A percentile compares a stretch with the other conserved stretches of the same genome.
phyloP scores from a whole-genome alignment of 2,797 vertebrate genomes.

The Eulemur coronatus region DNA sequence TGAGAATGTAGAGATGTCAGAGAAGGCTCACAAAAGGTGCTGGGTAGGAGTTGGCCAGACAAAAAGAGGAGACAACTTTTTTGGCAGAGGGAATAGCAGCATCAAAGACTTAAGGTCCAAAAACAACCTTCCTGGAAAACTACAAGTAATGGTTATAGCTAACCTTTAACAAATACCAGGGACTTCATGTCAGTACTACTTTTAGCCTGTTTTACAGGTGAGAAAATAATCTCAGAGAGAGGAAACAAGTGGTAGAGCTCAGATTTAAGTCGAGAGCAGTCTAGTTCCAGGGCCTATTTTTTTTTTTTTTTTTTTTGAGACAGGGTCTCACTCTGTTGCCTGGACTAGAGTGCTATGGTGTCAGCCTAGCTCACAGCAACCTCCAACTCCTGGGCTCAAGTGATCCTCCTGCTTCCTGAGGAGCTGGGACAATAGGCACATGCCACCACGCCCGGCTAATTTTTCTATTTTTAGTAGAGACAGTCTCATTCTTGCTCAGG shows the following conservation, averaged over 20 bases:
- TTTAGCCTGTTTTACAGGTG: background rate
- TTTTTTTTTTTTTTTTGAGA: too few relatives aligned
- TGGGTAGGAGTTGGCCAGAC: background rate
- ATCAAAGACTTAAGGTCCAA: background rate
- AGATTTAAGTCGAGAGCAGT: background rate
- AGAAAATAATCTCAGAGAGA: background rate
- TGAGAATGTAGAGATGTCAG: background rate
- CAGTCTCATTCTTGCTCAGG: too few relatives aligned
- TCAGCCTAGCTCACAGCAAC: too few relatives aligned
- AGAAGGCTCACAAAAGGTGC: background rate
- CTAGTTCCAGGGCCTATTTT: background rate
- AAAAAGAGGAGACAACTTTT: background rate
- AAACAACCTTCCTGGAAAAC: background rate
- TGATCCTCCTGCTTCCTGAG: too few relatives aligned
- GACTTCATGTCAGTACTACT: background rate
- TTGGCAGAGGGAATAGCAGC: background rate
- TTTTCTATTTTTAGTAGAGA: too few relatives aligned
- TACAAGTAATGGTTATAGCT: background rate
- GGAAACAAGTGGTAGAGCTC: background rate
- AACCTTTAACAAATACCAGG: background rate
- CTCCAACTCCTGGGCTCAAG: too few relatives aligned
- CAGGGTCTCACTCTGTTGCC: too few relatives aligned
- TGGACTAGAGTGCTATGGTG: too few relatives aligned
- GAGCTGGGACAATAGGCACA: too few relatives aligned
- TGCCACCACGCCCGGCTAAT: too few relatives aligned